These are phyloP conservation scores for Parazoanthus atlanticus DNA, from an alignment of 92 coral and sea anemone species.

Conservation along the genomic window DNA sequence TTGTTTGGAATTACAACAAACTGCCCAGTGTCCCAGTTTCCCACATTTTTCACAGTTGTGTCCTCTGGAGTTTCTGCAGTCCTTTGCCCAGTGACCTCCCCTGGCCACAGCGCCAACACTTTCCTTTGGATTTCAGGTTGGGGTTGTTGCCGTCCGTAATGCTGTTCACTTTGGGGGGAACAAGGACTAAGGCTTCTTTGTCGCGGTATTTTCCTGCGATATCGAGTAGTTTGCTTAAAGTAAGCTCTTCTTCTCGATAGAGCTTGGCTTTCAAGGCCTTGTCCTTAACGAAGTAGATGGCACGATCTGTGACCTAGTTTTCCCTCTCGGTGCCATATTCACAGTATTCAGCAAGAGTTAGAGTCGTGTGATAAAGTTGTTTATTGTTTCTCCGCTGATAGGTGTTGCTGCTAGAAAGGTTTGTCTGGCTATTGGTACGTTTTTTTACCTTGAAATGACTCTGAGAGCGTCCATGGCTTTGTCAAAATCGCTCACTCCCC, in stretches of 20 bases:
- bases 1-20: neutral
- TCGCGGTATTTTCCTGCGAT: slow-evolving; percentile 47
- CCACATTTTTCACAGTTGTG: slow-evolving; percentile 48
- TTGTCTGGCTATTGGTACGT: slow-evolving; percentile 52
- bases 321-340: slow-evolving; percentile 54
- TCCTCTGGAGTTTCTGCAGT: slow-evolving; percentile 30
- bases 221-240: slow-evolving; percentile 43
- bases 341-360: slow-evolving; percentile 53
- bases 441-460: slow-evolving; percentile 24
- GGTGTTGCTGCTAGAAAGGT: slow-evolving; percentile 36
- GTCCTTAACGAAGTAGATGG: slow-evolving; percentile 39
- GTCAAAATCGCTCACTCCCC: slow-evolving; percentile 33
- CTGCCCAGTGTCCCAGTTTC: slow-evolving; percentile 27
- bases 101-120: slow-evolving; percentile 48
- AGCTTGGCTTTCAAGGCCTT: slow-evolving; percentile 49
- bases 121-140: neutral
- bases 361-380: slow-evolving; percentile 48
- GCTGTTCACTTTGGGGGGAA: slow-evolving; percentile 24
- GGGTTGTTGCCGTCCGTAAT: neutral
- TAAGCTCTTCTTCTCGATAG: slow-evolving; percentile 43
- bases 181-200: slow-evolving; percentile 48
- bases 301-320: slow-evolving; percentile 51
- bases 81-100: slow-evolving; percentile 26
- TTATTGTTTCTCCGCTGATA: slow-evolving; percentile 45
- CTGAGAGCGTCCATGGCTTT: slow-evolving; percentile 33